Base-by-base conservation (phyloP, 2,797 vertebrate genomes). In the Gallinago solitaria region DNA sequence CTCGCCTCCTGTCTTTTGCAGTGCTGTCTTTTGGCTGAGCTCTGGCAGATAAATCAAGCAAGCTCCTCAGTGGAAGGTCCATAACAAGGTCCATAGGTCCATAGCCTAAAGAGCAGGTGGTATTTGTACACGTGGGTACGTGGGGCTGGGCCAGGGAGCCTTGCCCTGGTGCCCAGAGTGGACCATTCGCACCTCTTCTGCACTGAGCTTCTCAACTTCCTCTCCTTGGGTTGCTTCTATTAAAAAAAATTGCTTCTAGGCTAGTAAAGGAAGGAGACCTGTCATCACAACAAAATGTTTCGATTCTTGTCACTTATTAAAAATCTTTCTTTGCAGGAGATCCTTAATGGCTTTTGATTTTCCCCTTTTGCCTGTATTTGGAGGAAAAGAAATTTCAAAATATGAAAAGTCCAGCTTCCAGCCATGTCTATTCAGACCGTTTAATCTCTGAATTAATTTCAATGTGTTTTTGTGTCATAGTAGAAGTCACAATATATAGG, bases 71-170 rank as follows among this genome's bases (percentile, higher is more conserved):
- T 24, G 24, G 41, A 47, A 41, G 32, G 20, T 37, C 64, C 4
- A 0, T 24, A n/a, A 24, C 10, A 6, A 2, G 21, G 21, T 24
- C 47, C 47, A 13, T 24, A 48, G 21, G 21, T 48, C 47, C 1
- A 2, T 19, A 28, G 77, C 33, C n/a, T 67, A n/a, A 69, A 51
- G 59, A 51, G 57, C 14, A 43, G 35, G 7, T 59, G 73, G 51
- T 61, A 20, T 64, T 78, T 28, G 16, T 19, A 0, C 1, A 1
- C 2, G 0, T 39, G 50, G 32, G 14, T 16, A 8, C 0, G 1
- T 32, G 43, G 9, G 57, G 33, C 35, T 64, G 35, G 43, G 88
- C 12, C 53, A 37, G 74, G 19, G 27, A 35, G 54, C 56, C 43
- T 21, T 48, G 14, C 3, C 12, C 24, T 45, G 33, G 21, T 6